phyloP scores from a whole-genome alignment of 2,113 vertebrate species.

The Petrocephalus zakoni region DNA sequence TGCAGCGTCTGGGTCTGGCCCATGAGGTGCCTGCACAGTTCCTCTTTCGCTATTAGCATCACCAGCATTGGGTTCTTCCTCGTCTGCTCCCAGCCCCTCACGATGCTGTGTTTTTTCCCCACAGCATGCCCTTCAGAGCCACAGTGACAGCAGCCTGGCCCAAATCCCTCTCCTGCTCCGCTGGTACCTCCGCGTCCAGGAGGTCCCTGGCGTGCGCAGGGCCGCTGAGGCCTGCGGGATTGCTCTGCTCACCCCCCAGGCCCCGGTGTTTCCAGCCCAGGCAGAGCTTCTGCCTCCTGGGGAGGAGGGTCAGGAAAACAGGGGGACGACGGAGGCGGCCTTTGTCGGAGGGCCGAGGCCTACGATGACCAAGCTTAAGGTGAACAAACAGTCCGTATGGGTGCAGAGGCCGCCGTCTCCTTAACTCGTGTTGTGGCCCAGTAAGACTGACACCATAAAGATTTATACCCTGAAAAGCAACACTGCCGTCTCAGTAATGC shows the following conservation, averaged over 20 bases:
- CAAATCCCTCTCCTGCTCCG: conserved; percentile 71
- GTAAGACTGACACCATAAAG: not conserved
- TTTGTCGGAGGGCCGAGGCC: conserved; percentile 90
- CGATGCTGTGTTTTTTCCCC: not conserved
- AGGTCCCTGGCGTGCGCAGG: conserved; percentile 72
- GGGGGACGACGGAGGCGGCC: conserved; percentile 47
- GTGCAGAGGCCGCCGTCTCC: conserved; percentile 11
- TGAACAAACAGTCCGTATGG: conserved; percentile 50
- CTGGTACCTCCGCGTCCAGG: conserved; percentile 80
- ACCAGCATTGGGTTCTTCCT: not conserved
- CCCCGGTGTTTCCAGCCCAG: conserved; percentile 19
- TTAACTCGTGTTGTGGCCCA: not conserved
- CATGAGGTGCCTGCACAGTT: not conserved
- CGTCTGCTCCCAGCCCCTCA: not conserved
- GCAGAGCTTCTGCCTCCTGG: not conserved
- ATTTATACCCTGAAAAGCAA: not conserved
- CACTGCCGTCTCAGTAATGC: not conserved
- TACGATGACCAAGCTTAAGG: conserved; percentile 89
- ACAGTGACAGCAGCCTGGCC: conserved; percentile 45
- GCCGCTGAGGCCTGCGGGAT: conserved; percentile 76
- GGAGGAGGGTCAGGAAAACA: conserved; percentile 44
- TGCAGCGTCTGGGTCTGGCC: not conserved
- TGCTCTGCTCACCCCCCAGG: conserved; percentile 51
- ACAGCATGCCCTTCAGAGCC: conserved; percentile 66
- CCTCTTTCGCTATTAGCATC: not conserved